Evolutionary conservation across 2,113 vertebrate genomes (phyloP), one percentile per base, ranked within the genome.

Genomic region (Pomatostomus ruficeps): DNA sequence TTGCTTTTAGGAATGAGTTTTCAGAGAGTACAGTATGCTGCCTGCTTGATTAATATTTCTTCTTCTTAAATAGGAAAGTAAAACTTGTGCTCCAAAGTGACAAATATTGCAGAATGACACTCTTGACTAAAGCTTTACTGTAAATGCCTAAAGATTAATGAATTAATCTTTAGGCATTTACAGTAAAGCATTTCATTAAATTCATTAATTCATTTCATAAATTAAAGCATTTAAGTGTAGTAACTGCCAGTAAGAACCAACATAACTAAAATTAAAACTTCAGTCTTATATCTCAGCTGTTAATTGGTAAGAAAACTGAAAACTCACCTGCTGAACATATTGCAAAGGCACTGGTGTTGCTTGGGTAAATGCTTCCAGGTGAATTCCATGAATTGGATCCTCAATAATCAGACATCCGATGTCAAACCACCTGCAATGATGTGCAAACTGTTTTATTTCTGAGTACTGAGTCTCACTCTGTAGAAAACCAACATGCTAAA

Each of bases 321-420:
- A 62, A 66, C 66, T 92, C 93, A 99, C 99, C 99, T 99, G 99
- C 7, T 99, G 99, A 55, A 99, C 97, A 5, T 98, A 98, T 16
- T 99, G 98, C 70, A 99, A 96, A 95, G 99, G 98, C 86, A 99
- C 93, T 43, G 99, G 99, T 6, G 99, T 99, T 8, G 99, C 98
- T 89, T 99, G 99, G 15, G 99, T 99, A 96, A 99, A 99, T 21
- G 98, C 97, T 97, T 99, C 98, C 7, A 99, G 97, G 77, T 87
- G 98, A 93, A 99, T 98, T 42, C 98, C 98, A 66, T 99, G 98
- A 55, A 97, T 70, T 8, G 99, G 99, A 90, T 99, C 99, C 61
- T 99, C 99, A 57, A 99, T 97, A 81, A 99, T 98, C 87, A 99
- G 57, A 96, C 99, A 99, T 58, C 99, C 98, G 24, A 99, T 98